Evolutionary conservation across 2,888 invertebrate species (phyloP).

Genomic region (Blastobasis lacticolella): DNA sequence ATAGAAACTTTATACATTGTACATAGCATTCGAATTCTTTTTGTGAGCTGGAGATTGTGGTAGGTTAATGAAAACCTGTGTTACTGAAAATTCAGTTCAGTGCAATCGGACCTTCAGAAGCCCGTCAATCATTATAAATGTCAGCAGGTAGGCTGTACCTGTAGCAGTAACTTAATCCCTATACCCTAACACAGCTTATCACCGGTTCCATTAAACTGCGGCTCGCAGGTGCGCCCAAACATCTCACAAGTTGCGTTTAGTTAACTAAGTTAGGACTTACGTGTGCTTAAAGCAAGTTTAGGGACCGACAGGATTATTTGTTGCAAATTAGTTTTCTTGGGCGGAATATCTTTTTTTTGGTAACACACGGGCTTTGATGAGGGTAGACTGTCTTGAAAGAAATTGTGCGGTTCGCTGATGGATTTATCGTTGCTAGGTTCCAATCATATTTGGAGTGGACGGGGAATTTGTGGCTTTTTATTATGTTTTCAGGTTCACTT

Average conservation of each 20-base stretch:
- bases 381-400: no score
- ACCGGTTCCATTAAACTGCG: constrained; percentile 5
- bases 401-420: no score
- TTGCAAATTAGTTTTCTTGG: constrained; percentile 3
- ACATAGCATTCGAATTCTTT: no score
- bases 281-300: constrained; percentile 3
- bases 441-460: no score
- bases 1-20: no score
- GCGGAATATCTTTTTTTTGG: neutral
- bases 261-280: constrained; percentile 10
- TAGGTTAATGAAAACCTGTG: no score
- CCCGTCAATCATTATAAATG: neutral
- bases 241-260: constrained; percentile 14
- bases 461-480: no score
- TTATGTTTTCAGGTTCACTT: no score
- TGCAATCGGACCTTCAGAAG: neutral
- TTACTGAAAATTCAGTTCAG: no score
- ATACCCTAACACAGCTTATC: neutral
- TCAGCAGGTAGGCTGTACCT: neutral
- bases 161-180: neutral
- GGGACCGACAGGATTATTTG: constrained; percentile 1
- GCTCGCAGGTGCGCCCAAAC: constrained; percentile 7
- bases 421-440: no score
- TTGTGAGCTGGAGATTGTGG: no score
- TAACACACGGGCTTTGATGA: no score